Evolutionary conservation across 1,140 invertebrate species (phyloP).

Genomic region (Ceratoteleas bidentatus): DNA sequence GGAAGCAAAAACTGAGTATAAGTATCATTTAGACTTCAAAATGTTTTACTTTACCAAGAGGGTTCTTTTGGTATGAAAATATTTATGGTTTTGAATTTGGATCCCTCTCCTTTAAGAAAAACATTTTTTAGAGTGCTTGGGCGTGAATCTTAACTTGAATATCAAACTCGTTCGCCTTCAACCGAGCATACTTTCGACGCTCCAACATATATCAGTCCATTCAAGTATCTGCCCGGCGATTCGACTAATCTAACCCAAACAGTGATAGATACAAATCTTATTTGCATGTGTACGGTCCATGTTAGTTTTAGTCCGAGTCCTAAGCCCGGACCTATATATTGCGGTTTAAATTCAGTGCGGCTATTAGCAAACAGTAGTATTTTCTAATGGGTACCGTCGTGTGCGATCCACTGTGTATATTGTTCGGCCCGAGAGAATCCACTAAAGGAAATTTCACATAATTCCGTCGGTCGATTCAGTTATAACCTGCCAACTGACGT

Average conservation of each 20-base stretch:
- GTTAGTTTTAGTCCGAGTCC: slow-evolving; percentile 55
- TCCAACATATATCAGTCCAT: slow-evolving; percentile 40
- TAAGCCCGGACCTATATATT: slow-evolving; percentile 54
- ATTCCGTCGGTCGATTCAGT: slow-evolving; percentile 4
- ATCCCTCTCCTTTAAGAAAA: no score
- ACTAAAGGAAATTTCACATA: slow-evolving; percentile 42
- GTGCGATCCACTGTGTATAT: slow-evolving; percentile 39
- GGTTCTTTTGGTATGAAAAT: no score
- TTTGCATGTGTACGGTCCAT: slow-evolving; percentile 48
- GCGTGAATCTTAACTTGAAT: no score
- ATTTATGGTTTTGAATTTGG: no score
- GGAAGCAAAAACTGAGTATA: no score
- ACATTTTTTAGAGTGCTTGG: no score
- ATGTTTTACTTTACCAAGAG: neutral
- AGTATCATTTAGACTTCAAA: neutral
- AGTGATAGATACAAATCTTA: slow-evolving; percentile 58
- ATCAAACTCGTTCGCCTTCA: no score
- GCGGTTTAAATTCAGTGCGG: slow-evolving; percentile 53
- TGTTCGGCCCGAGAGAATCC: slow-evolving; percentile 31
- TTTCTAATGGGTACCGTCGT: slow-evolving; percentile 54
- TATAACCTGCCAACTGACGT: slow-evolving; percentile 18
- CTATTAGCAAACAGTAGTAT: slow-evolving; percentile 61
- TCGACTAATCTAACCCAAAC: slow-evolving; percentile 57
- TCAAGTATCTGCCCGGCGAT: slow-evolving; percentile 31
- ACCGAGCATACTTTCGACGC: neutral